Base-by-base conservation (phyloP, 2,797 vertebrate genomes). In the Peromyscus nudipes region DNA sequence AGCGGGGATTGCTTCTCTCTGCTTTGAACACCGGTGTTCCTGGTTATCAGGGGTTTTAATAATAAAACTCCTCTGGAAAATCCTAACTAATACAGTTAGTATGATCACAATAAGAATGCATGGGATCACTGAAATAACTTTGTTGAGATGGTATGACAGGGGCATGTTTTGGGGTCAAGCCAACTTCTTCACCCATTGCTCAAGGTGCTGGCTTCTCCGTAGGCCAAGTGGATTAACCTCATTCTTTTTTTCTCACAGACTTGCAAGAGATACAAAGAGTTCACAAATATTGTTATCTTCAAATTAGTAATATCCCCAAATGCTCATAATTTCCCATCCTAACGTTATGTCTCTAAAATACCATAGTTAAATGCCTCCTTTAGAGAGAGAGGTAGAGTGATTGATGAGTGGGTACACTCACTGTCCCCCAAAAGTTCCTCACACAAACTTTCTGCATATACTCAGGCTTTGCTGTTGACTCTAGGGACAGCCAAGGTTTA, bases 331-430 rank as follows among this genome's bases (percentile, higher is more conserved):
- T 95, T 95, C 25, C 75, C 37, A 5, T 80, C 10, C 87, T 29
- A 77, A 88, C 29, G 31, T 96, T 81, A 43, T 81, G 62, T 43
- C 16, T 43, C 57, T 92, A 92, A 49, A 85, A 94, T 29, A 6
- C 37, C 9, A 43, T 40, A n/a, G n/a, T 81, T 57, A 83, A 84
- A 79, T 80, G 23, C 46, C 12, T 49, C 12, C 37, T 88, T 92
- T 80, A n/a, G 43, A 91, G 19, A 93, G 23, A 79, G 46, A 84
- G 8, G 10, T 9, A 49, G 46, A 67, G 21, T 81, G 57, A 90
- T 71, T 77, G 46, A 10, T 71, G 80, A 37, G n/a, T 49, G 34
- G 2, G n/a, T 81, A 17, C 46, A 3, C 23, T 85, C 71, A 25
- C 37, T 13, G 5, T 49, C 6, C 23, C 40, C 46, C 13, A 12